Evolutionary conservation across 2,113 vertebrate genomes (phyloP), one percentile per base, ranked within the genome.

Genomic region (Syrrhaptes paradoxus): DNA sequence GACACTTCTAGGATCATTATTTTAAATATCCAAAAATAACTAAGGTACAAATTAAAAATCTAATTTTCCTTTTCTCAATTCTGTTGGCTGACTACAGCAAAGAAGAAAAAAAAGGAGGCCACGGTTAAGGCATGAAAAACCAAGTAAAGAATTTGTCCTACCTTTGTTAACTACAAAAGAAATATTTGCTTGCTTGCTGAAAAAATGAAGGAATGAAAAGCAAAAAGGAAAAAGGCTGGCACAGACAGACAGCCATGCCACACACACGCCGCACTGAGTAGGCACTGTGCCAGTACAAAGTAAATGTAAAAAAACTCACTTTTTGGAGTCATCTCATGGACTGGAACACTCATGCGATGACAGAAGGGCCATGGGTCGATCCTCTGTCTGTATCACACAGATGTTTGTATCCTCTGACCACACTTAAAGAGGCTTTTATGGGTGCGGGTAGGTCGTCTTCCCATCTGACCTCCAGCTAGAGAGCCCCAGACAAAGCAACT

Each of bases 341-440:
- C 2, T 20, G 38, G 24, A 63, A 36, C 8, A 18, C 8, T 70
- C 8, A 9, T 0, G 0, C 1, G 3, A 61, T 3, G 24, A 34
- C 21, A 51, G 17, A 45, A 12, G 15, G 14, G 21, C 46, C 0
- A 0, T 6, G 11, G 8, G 36, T 62, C 1, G 0, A 38, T 74
- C 22, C 28, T 91, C 10, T 32, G 10, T 13, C 15, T 54, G 0
- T 7, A 17, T 25, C 11, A 14, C 20, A 9, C 2, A 25, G 0
- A 0, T 0, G 1, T 6, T 79, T 0, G 0, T n/a, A 29, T 13
- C n/a, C 29, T 45, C 29, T 61, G 19, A 26, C 3, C 11, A 10
- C 0, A 1, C 25, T 41, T 58, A 15, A 68, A 34, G 19, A 51
- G 15, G 7, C 10, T 19, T 66, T 46, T 21, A 11, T 2, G 14